These are phyloP conservation scores for Nannoperca obscura DNA, from an alignment of 2,797 vertebrate species.

Conservation along the genomic window DNA sequence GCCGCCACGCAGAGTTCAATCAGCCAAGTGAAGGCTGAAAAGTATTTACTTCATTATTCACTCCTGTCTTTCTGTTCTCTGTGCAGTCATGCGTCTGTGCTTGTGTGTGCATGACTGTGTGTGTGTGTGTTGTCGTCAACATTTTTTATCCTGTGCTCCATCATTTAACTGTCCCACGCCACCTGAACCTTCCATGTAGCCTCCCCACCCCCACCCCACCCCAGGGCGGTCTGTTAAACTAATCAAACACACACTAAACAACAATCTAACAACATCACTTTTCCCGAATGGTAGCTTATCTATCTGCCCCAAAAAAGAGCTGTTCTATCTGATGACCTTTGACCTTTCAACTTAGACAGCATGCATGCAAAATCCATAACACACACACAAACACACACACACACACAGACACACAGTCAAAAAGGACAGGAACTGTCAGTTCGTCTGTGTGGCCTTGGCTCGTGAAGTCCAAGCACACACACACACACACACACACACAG, in stretches of 20 bases:
- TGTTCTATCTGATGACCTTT: neutral
- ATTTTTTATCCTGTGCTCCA: no score
- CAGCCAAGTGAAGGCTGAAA: neutral
- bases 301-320: neutral
- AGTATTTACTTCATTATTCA: neutral
- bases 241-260: neutral
- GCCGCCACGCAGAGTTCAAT: neutral
- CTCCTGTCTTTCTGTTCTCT: neutral
- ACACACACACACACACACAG: neutral
- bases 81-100: neutral
- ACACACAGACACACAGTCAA: neutral
- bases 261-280: neutral
- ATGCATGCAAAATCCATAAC: neutral
- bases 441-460: neutral
- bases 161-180: no score
- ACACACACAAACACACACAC: neutral
- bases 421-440: neutral
- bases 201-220: no score
- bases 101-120: neutral
- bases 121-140: neutral
- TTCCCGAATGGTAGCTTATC: neutral
- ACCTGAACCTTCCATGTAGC: no score
- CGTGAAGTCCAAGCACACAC: neutral
- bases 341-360: conserved; percentile 14
- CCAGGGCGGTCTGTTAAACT: neutral